Conservation (phyloP, 2,888 invertebrate genomes). For the Hymenopus coronatus region DNA sequence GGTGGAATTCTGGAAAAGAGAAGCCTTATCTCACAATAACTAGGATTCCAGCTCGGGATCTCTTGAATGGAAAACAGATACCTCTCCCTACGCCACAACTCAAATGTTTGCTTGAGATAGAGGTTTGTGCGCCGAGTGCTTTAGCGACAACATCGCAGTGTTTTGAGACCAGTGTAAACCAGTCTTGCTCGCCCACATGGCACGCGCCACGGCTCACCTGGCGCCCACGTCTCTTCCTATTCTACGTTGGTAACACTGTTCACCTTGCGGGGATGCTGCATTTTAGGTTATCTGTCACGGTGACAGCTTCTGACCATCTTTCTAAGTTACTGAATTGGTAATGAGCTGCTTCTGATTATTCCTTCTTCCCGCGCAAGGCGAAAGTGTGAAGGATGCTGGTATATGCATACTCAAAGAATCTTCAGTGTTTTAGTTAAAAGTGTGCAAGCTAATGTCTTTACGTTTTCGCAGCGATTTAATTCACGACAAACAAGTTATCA, state of each 20-base stretch:
- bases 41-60: too few species aligned
- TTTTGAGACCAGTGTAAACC: neutral
- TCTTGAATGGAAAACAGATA: too few species aligned
- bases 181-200: neutral
- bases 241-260: neutral
- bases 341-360: neutral
- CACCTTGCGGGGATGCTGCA: neutral
- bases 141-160: too few species aligned
- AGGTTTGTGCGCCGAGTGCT: too few species aligned
- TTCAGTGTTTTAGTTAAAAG: neutral
- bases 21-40: too few species aligned
- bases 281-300: neutral
- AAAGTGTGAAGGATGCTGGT: neutral
- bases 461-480: neutral
- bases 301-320: neutral
- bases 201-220: neutral
- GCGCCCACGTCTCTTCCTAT: neutral
- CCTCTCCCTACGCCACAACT: too few species aligned
- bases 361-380: neutral
- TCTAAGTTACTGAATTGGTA: neutral
- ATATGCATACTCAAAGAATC: too few species aligned
- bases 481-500: neutral
- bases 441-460: neutral
- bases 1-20: too few species aligned
- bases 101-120: too few species aligned